phyloP scores from a whole-genome alignment of 92 coral and sea anemone genomes.

The Bergia sp. region DNA sequence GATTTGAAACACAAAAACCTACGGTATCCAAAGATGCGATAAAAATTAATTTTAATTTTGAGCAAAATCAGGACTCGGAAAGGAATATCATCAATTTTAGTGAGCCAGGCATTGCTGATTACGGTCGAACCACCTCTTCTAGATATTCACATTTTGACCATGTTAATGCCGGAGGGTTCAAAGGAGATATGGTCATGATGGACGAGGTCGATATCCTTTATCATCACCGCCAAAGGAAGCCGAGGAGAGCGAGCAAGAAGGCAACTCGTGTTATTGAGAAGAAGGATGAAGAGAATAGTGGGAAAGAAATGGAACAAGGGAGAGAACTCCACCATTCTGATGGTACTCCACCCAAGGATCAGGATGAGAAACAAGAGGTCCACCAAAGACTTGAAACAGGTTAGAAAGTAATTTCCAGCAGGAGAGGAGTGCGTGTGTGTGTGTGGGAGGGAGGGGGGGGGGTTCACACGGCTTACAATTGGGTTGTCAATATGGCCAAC shows the following conservation, averaged over 20 bases:
- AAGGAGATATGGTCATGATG: conserved; percentile 41
- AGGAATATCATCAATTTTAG: conserved; percentile 1
- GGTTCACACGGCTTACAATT: no score
- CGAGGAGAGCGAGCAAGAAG: conserved; percentile 23
- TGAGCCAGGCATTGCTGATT: not conserved
- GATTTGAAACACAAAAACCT: not conserved
- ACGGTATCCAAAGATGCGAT: not conserved
- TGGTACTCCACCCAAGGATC: not conserved
- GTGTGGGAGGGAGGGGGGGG: no score
- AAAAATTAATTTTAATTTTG: not conserved
- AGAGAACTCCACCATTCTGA: conserved; percentile 1
- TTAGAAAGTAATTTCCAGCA: not conserved
- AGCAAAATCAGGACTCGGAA: conserved; percentile 2
- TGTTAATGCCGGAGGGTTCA: not conserved
- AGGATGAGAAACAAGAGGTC: not conserved
- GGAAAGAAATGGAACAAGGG: not conserved
- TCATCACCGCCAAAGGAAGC: conserved; percentile 45
- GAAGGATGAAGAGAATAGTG: not conserved
- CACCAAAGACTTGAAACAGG: conserved; percentile 18
- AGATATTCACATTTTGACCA: conserved; percentile 7
- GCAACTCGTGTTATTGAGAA: not conserved
- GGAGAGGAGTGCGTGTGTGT: no score
- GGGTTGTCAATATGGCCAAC: no score
- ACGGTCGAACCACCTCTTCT: not conserved
- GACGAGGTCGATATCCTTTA: conserved; percentile 58